Conservation (phyloP, 2,113 vertebrate genomes). For the Boleophthalmus pectinirostris region DNA sequence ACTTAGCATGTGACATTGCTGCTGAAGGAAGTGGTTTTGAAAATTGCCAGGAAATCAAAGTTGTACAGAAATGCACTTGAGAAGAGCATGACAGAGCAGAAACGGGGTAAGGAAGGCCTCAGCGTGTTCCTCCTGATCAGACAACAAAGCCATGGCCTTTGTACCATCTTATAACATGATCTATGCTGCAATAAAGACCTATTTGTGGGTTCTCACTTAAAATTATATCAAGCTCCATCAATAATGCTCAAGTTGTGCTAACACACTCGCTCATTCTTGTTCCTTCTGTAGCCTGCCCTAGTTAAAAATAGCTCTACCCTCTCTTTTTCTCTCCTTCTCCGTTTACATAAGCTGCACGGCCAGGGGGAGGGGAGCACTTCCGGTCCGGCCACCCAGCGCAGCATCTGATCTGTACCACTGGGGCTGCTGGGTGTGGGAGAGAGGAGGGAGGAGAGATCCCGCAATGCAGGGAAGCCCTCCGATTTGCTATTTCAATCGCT, state of each 20-base stretch:
- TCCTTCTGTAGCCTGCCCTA: constrained; percentile 71
- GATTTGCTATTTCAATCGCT: constrained; percentile 22
- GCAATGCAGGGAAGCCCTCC: constrained; percentile 56
- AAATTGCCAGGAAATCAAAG: constrained; percentile 12
- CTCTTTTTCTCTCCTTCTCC: constrained; percentile 75
- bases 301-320: constrained; percentile 78
- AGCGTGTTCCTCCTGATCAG: constrained; percentile 24
- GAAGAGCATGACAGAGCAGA: constrained; percentile 42
- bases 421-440: constrained; percentile 59
- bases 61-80: constrained; percentile 3
- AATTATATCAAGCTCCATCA: constrained; percentile 66
- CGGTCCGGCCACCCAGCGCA: constrained; percentile 75
- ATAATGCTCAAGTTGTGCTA: constrained; percentile 65
- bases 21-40: constrained; percentile 11
- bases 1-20: constrained; percentile 5
- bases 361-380: constrained; percentile 73
- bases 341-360: constrained; percentile 78
- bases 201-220: constrained; percentile 47
- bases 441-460: constrained; percentile 36
- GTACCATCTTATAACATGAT: constrained; percentile 17
- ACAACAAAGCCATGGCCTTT: constrained; percentile 24
- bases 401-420: constrained; percentile 74
- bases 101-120: constrained; percentile 25
- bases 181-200: constrained; percentile 16
- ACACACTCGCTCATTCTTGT: constrained; percentile 71